Evolutionary conservation across 2,113 vertebrate species (phyloP).

Genomic region (Calidris pugnax): DNA sequence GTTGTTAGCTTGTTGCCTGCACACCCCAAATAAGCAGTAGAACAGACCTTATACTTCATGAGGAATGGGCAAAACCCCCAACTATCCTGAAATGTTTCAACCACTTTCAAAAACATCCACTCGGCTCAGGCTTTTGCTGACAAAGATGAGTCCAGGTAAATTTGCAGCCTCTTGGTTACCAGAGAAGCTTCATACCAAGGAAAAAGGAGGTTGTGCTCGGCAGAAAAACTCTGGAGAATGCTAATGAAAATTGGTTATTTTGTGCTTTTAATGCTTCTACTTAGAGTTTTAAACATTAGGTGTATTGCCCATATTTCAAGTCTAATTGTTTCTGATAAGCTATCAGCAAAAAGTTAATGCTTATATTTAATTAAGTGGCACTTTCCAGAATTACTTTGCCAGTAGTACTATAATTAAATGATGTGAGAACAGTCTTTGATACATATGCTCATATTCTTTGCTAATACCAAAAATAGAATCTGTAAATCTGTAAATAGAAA

Average conservation of each 20-base stretch:
- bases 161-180: neutral
- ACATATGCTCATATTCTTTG: constrained; percentile 19
- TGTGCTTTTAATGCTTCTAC: constrained; percentile 5
- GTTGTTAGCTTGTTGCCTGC: neutral
- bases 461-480: constrained; percentile 41
- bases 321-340: constrained; percentile 57
- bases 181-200: rapidly evolving
- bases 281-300: neutral
- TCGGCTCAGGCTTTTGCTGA: neutral
- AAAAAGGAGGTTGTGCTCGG: rapidly evolving
- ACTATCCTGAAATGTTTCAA: neutral
- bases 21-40: neutral
- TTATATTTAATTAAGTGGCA: constrained; percentile 61
- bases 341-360: constrained; percentile 24
- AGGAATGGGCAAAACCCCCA: neutral
- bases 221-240: neutral
- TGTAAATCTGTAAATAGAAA: constrained; percentile 48
- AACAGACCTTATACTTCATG: neutral
- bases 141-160: neutral
- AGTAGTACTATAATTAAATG: constrained; percentile 2
- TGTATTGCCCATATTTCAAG: neutral
- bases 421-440: neutral
- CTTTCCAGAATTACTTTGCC: constrained; percentile 45
- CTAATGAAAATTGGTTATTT: constrained; percentile 17
- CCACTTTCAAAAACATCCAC: neutral